A percentile compares a stretch with the other conserved stretches of the same genome.
phyloP scores from a whole-genome alignment of 2,113 vertebrate species.

The Heloderma charlesbogerti region DNA sequence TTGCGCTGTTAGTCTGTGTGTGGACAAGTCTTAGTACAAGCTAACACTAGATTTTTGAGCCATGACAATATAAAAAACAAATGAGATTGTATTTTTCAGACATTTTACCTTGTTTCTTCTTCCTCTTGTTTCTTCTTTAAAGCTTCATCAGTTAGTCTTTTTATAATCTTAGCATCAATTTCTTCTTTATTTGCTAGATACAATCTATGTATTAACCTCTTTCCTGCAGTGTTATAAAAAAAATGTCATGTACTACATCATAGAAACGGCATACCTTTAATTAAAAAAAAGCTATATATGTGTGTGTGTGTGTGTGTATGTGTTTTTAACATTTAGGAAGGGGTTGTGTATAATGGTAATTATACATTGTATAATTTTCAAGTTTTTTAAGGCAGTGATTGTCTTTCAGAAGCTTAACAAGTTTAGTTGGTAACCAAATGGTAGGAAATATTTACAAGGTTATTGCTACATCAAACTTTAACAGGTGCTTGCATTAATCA shows the following conservation, averaged over 20 bases:
- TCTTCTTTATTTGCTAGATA: conserved; percentile 72
- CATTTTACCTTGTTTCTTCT: conserved; percentile 69
- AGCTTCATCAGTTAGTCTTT: conserved; percentile 73
- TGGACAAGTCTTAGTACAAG: background rate
- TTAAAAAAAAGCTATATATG: conserved; percentile 13
- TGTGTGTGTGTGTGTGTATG: background rate
- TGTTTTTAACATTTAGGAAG: conserved; percentile 30
- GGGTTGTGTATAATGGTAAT: background rate
- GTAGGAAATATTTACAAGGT: background rate
- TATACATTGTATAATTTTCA: background rate
- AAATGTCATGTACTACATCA: background rate
- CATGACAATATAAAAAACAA: background rate
- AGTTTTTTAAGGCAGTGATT: background rate
- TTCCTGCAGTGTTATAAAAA: conserved; percentile 72
- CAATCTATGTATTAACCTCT: conserved; percentile 66
- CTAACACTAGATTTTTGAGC: background rate
- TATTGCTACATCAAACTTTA: background rate
- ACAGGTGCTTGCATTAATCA: background rate
- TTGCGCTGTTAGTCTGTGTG: background rate
- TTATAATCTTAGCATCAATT: conserved; percentile 75
- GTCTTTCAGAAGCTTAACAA: background rate
- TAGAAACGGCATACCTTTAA: background rate
- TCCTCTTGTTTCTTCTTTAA: conserved; percentile 65
- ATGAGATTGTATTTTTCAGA: background rate
- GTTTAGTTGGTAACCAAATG: background rate